Evolutionary conservation across 2,797 vertebrate genomes (phyloP), one percentile per base, ranked within the genome.

Genomic region (Gorsachius magnificus): DNA sequence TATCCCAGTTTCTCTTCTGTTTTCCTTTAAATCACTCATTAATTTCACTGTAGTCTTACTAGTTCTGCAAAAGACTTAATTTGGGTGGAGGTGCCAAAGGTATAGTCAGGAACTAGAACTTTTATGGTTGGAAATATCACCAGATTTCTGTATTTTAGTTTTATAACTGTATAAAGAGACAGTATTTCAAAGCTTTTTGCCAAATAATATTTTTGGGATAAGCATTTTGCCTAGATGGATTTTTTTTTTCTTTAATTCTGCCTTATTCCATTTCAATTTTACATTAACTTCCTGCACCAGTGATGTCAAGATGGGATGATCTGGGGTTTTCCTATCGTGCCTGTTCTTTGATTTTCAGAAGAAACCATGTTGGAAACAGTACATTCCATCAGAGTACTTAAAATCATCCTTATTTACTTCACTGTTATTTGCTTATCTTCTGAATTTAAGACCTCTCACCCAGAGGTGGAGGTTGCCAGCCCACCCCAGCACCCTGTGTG

Each of bases 391-490:
- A 31, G 21, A 78, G 20, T 13, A n/a, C 28, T 70, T 56, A 13
- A 50, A 77, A 33, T 11, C 8, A 13, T 13, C 0, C 2, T 11
- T 36, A 13, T n/a, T 80, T 65, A 17, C 21, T 10, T 43, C 21
- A 3, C 48, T 7, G 2, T 17, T 17, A 38, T 18, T 43, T 38
- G 36, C 16, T 16, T 41, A 20, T 15, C 25, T 28, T 36, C 78
- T 15, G 50, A 48, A 12, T 16, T 24, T 14, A 20, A 19, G 65
- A 6, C 35, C 41, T 48, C 36, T 2, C 7, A 4, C 4, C 8
- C 58, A 29, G 84, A 1, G 31, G 50, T 7, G 6, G 51, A 0
- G 5, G 60, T 17, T 18, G 33, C 33, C 1, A 0, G 4, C 16
- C 6, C 61, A 10, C 24, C 0, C 0, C 14, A 31, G 88, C 79